Conservation (phyloP, 2,113 vertebrate genomes). For the Paradisaea rubra region DNA sequence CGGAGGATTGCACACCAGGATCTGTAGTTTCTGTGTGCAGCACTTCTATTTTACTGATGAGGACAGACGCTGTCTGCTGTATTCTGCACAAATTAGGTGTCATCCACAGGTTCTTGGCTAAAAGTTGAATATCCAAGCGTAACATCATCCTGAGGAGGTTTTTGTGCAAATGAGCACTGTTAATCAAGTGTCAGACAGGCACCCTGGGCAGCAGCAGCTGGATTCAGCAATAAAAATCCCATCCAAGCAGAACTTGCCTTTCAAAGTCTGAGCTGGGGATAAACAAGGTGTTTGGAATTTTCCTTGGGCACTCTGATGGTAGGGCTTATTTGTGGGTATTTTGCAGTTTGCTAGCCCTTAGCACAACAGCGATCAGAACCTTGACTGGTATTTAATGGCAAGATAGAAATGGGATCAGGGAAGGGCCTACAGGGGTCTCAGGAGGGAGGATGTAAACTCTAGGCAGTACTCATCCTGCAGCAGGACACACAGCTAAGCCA, state of each 20-base stretch:
- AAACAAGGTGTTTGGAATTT: background rate
- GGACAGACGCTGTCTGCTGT: background rate
- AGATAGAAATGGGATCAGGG: background rate
- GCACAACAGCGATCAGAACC: background rate
- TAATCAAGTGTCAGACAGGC: background rate
- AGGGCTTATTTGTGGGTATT: background rate
- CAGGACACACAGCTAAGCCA: background rate
- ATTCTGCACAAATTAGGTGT: background rate
- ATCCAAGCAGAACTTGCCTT: background rate
- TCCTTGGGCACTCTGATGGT: background rate
- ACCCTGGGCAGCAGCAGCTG: background rate
- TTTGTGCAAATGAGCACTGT: background rate
- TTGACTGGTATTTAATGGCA: background rate
- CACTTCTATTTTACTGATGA: background rate
- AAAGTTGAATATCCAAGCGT: background rate
- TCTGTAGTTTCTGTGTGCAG: background rate
- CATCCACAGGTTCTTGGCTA: background rate
- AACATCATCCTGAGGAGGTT: background rate
- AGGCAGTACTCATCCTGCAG: accelerated
- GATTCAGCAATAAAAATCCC: background rate
- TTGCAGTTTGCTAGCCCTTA: background rate
- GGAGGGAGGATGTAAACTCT: background rate
- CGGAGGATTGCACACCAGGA: background rate
- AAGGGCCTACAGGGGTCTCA: background rate
- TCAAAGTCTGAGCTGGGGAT: background rate